Evolutionary conservation across 2,113 vertebrate genomes (phyloP).

Genomic region (Spea multiplicata): DNA sequence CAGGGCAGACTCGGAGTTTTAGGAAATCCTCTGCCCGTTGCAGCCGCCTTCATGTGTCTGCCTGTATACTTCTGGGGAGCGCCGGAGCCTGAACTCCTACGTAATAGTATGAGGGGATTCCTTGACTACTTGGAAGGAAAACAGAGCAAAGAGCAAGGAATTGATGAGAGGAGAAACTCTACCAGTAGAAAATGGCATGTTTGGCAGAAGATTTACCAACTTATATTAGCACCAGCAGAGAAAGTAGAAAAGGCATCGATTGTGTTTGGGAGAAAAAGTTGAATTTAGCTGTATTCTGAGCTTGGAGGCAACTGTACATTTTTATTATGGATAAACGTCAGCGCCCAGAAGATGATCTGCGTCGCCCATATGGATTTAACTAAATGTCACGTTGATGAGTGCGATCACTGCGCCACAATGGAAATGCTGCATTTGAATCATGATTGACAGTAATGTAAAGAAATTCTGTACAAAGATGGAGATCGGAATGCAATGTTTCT

Average conservation of each 20-base stretch:
- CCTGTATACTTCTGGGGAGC: constrained; percentile 56
- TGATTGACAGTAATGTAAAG: constrained; percentile 63
- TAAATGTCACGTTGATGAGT: constrained; percentile 77
- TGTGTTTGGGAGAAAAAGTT: constrained; percentile 10
- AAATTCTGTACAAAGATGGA: constrained; percentile 50
- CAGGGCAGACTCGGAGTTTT: constrained; percentile 54
- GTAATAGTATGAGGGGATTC: constrained; percentile 69
- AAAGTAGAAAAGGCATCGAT: constrained; percentile 12
- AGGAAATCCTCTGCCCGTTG: constrained; percentile 56
- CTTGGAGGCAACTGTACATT: constrained; percentile 26
- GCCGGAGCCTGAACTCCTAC: constrained; percentile 67
- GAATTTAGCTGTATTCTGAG: constrained; percentile 4
- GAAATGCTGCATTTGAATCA: constrained; percentile 71
- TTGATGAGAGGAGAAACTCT: constrained; percentile 5
- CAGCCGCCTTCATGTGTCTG: constrained; percentile 51
- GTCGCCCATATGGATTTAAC: constrained; percentile 52
- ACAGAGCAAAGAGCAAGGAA: constrained; percentile 51
- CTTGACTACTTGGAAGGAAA: constrained; percentile 73
- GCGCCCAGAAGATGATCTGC: constrained; percentile 8
- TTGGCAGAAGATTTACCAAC: constrained; percentile 28
- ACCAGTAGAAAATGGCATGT: not conserved
- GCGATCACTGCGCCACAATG: constrained; percentile 72
- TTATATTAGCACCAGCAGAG: constrained; percentile 18
- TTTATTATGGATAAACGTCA: constrained; percentile 24
- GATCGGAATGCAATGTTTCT: constrained; percentile 50